phyloP scores from a whole-genome alignment of 2,797 vertebrate genomes.

The Hemibagrus guttatus region DNA sequence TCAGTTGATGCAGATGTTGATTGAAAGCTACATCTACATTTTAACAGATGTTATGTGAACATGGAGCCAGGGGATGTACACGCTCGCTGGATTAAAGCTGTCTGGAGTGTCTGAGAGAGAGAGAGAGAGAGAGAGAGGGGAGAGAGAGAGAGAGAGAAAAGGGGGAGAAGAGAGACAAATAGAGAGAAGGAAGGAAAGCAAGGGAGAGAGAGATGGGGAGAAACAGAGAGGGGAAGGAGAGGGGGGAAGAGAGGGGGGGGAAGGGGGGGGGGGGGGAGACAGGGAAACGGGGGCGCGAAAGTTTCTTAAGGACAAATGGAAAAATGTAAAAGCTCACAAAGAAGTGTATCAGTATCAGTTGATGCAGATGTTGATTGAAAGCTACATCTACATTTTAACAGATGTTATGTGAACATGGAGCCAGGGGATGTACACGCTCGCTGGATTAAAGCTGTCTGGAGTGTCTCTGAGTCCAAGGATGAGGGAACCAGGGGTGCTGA shows the following conservation, averaged over 20 bases:
- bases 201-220: neutral
- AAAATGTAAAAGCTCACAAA: neutral
- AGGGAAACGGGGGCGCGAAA: neutral
- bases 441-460: neutral
- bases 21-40: neutral
- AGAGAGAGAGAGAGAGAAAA: too few relatives aligned
- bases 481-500: neutral
- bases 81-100: neutral
- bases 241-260: neutral
- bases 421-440: neutral
- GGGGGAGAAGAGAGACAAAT: too few relatives aligned
- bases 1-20: constrained; percentile 16
- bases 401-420: neutral
- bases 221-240: neutral
- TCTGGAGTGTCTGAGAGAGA: neutral
- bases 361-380: constrained; percentile 17
- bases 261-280: neutral
- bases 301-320: constrained; percentile 4
- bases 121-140: too few relatives aligned
- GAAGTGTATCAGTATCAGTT: neutral
- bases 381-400: constrained; percentile 1
- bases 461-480: neutral
- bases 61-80: neutral
- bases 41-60: neutral
- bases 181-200: too few relatives aligned